Base-by-base conservation (phyloP, 1,140 invertebrate genomes). In the Laodelphax striatellus region DNA sequence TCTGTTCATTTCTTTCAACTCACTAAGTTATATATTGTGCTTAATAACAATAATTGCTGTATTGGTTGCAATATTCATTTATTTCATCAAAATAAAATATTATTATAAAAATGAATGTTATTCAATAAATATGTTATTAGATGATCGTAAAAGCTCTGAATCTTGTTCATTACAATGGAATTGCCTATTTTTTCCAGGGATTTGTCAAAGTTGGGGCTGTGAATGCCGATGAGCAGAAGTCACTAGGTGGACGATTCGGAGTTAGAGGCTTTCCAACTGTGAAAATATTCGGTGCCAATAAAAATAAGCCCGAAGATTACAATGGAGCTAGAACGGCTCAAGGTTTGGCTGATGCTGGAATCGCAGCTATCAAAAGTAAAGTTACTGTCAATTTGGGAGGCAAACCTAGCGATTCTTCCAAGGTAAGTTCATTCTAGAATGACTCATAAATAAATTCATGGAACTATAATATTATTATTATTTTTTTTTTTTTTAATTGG, bases 221-320 rank as follows among this genome's bases (percentile, higher is more conserved):
- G 0, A 87, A 98, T 80, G 90, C 87, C 16, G 94, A 97, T 74
- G 82, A 90, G 22, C 86, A 98, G 69, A 86, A 88, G 68, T 84
- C 86, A 16, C 70, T 98, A 14, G 87, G 83, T 21, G 77, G 82
- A 21, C 84, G 86, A 69, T 98, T 85, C 78, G 84, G 84, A 55
- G 84, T 99, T 46, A 76, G 80, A 68, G 94, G 97, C 57, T 98
- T 97, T 72, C 97, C 97, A 17, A 97, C 95, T 0, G 88, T 99
- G 60, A 99, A 98, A 75, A 86, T 99, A 13, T 98, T 98, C 73
- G 88, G 86, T 2, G 72, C 78, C 0, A 85, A 93, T 71, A 97
- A 97, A 73, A 84, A 85, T 52, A 89, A 86, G 61, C 92, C 94
- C 5, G 82, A 83, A 57, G 90, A 94, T 67, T 98, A 88, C 73